Percentiles rank a stretch among this genome's conserved stretches.
These are phyloP conservation scores for Tanaodytes sp. DNA, from an alignment of 2,888 invertebrate genomes.

Conservation along the genomic window DNA sequence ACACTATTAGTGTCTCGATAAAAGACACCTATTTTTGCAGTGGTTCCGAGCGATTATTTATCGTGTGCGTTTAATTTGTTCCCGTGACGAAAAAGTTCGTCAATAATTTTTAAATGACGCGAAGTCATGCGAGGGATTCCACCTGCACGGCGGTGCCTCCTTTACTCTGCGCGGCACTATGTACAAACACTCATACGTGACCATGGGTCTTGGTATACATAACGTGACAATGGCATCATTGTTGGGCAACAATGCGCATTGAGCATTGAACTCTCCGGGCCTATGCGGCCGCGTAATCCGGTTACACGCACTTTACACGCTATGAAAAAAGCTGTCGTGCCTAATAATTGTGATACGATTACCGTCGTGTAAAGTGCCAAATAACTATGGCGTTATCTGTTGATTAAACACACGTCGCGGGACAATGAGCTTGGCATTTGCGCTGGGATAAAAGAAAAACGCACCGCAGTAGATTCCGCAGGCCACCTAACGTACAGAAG, in stretches of 20 bases:
- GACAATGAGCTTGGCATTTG: too few species aligned
- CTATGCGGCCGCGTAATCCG: constrained; percentile 58
- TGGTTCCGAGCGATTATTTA: too few species aligned
- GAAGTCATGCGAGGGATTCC: constrained; percentile 32
- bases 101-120: too few species aligned
- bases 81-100: too few species aligned
- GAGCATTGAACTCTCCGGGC: constrained; percentile 59
- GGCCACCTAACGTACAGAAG: too few species aligned
- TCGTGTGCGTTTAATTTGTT: too few species aligned
- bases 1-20: too few species aligned
- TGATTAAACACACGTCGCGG: constrained; percentile 34
- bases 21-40: too few species aligned
- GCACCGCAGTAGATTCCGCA: too few species aligned
- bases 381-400: constrained; percentile 34
- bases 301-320: constrained; percentile 62
- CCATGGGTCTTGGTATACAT: constrained; percentile 47
- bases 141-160: constrained; percentile 26
- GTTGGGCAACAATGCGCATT: constrained; percentile 60
- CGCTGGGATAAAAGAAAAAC: too few species aligned
- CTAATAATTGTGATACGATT: constrained; percentile 60
- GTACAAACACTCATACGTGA: constrained; percentile 50
- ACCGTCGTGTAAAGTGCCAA: constrained; percentile 43
- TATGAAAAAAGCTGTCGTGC: constrained; percentile 57
- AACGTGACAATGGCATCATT: constrained; percentile 58
- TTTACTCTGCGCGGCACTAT: constrained; percentile 7